These are phyloP conservation scores for Hemicrepidius hirtus DNA, from an alignment of 2,888 invertebrate genomes.

Conservation along the genomic window DNA sequence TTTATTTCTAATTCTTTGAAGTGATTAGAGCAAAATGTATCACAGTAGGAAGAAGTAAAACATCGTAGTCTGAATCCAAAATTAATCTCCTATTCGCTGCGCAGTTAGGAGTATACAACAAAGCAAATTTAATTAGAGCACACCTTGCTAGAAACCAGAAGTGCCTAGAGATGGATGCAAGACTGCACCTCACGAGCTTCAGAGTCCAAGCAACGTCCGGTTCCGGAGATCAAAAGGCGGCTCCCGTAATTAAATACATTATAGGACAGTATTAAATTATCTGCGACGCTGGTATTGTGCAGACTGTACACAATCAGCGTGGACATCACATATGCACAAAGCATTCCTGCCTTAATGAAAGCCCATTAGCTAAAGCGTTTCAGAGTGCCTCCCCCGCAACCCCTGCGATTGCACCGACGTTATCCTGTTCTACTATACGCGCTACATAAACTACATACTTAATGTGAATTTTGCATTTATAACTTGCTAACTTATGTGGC, in stretches of 20 bases:
- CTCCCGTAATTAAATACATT: constrained; percentile 71
- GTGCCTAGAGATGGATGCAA: constrained; percentile 59
- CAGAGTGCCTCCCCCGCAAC: constrained; percentile 60
- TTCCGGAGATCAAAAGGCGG: constrained; percentile 69
- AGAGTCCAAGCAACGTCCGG: constrained; percentile 67
- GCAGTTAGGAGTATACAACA: constrained; percentile 45
- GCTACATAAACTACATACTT: constrained; percentile 43
- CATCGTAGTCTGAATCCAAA: constrained; percentile 18
- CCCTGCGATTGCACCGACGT: constrained; percentile 47
- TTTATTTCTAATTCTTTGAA: neutral
- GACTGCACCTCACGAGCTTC: constrained; percentile 64
- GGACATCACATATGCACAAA: constrained; percentile 72
- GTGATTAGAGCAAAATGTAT: neutral
- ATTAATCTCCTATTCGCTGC: constrained; percentile 31
- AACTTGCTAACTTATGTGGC: constrained; percentile 33
- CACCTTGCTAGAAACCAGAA: constrained; percentile 56
- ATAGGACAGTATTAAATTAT: constrained; percentile 70
- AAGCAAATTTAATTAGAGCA: constrained; percentile 61
- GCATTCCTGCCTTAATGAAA: constrained; percentile 72
- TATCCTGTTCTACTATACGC: constrained; percentile 43
- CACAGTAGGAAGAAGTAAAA: constrained; percentile 23
- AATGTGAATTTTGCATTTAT: constrained; percentile 39
- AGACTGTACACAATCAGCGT: constrained; percentile 69
- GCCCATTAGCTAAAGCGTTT: constrained; percentile 72
- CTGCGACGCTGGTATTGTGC: constrained; percentile 62